These are phyloP conservation scores for Netelia fuscicornis DNA, from an alignment of 2,888 invertebrate species.

Conservation along the genomic window DNA sequence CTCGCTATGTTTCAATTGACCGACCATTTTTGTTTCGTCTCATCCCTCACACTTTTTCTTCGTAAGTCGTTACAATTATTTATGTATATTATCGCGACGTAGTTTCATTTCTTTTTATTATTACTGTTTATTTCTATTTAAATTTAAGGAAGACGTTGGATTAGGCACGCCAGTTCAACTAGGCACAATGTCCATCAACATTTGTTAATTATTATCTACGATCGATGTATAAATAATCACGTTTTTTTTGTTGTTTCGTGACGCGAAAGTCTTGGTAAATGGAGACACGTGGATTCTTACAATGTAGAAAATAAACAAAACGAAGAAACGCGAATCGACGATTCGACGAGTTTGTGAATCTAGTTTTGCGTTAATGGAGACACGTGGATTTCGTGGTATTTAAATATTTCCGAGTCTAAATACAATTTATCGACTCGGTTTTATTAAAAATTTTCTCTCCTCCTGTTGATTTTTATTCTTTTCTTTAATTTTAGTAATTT, in stretches of 20 bases:
- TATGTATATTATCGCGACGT: conserved; percentile 6
- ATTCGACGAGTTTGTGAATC: not conserved
- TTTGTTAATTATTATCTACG: not conserved
- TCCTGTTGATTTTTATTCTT: not conserved
- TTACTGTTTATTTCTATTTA: conserved; percentile 20
- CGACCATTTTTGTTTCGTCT: not conserved
- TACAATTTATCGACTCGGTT: conserved; percentile 6
- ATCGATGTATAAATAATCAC: conserved; percentile 32
- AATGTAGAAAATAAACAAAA: not conserved
- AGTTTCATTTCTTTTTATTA: not conserved
- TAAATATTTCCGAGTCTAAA: not conserved
- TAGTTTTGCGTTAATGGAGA: conserved; percentile 64
- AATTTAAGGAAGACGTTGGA: conserved; percentile 80
- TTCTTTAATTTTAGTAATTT: not conserved
- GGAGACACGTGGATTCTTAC: conserved; percentile 17
- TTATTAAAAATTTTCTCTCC: conserved; percentile 36
- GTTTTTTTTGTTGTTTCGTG: not conserved
- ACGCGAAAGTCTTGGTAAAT: conserved; percentile 1
- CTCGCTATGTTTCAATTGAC: not conserved
- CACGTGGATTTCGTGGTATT: conserved; percentile 73
- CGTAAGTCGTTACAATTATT: conserved; percentile 8
- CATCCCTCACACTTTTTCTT: conserved; percentile 10
- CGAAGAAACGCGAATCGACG: not conserved
- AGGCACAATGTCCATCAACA: conserved; percentile 61
- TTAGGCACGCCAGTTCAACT: conserved; percentile 79